Percentiles rank a stretch among this genome's conserved stretches.
These are phyloP conservation scores for Mizuhopecten yessoensis DNA, from an alignment of 1,140 invertebrate species.

Conservation along the genomic window DNA sequence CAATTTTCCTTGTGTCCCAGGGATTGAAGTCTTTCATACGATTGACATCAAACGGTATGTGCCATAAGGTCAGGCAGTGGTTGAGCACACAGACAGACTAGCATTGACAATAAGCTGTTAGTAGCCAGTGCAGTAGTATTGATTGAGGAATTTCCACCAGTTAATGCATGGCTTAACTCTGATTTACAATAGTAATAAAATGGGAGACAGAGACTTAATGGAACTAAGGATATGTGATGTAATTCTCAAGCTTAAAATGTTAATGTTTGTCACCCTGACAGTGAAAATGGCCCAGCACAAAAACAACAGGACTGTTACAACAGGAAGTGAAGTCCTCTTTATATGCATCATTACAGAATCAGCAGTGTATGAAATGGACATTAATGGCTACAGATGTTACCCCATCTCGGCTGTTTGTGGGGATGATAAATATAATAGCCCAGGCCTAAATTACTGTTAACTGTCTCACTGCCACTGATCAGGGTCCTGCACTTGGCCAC, in stretches of 20 bases:
- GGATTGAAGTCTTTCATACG: background rate
- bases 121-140: background rate
- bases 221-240: background rate
- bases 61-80: background rate
- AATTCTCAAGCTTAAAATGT: conserved; percentile 11
- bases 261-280: background rate
- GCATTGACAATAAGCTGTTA: background rate
- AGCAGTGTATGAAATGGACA: conserved; percentile 24
- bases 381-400: background rate
- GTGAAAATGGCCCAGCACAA: background rate
- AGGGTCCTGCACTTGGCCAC: too few species aligned
- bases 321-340: conserved; percentile 1
- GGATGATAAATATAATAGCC: background rate
- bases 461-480: background rate
- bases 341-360: background rate
- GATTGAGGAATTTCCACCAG: background rate
- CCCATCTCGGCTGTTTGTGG: background rate
- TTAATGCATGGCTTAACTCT: background rate
- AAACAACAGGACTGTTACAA: conserved; percentile 15
- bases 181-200: background rate
- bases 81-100: background rate
- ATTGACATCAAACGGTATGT: background rate
- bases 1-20: background rate
- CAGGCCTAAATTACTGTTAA: too few species aligned
- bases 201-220: background rate